Base-by-base conservation (phyloP, 2,797 vertebrate species). In the Sebastes vulpes region DNA sequence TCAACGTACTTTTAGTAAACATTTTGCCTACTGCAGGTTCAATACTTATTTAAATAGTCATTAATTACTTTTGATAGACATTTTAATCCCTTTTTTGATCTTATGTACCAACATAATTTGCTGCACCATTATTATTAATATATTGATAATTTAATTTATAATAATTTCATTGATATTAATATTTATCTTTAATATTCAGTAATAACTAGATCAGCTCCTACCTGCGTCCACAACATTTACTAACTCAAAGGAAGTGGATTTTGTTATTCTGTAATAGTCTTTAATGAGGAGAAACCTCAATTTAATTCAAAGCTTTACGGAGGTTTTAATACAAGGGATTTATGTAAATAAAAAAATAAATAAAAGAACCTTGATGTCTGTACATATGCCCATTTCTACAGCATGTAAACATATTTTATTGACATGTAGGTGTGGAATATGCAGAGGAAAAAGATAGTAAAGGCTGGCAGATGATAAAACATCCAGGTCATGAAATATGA, bases 401-500 rank as follows among this genome's bases (percentile, higher is more conserved):
- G 38, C 29, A 35, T 2, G 14, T 48, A 29, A 25, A 35, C 20
- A 56, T 66, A 5, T 54, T 16, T 59, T 65, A 61, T 54, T 53
- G 5, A 25, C 26, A 64, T 28, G 23, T 16, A n/a, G 31, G 28
- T 70, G n/a, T 50, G 23, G 32, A 66, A 60, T 25, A 23, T n/a
- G 18, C 28, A 26, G 20, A 38, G 50, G n/a, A 32, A 56, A 48
- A 61, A 25, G 9, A 58, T 14, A 42, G 7, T 42, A 53, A 59
- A 59, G 16, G 12, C 42, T 77, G 60, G 68, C 72, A 59, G 73
- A 70, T 73, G 29, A 58, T 63, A 46, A 81, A 75, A 66, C 29
- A 75, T 56, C 61, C 57, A 78, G 66, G 56, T 28, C 57, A 81
- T 70, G 26, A 80, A 70, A 69, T 65, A 57, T 75, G 21, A 64